A percentile compares a stretch with the other conserved stretches of the same genome.
These are phyloP conservation scores for Eulithis prunata DNA, from an alignment of 2,888 invertebrate genomes.

Conservation along the genomic window DNA sequence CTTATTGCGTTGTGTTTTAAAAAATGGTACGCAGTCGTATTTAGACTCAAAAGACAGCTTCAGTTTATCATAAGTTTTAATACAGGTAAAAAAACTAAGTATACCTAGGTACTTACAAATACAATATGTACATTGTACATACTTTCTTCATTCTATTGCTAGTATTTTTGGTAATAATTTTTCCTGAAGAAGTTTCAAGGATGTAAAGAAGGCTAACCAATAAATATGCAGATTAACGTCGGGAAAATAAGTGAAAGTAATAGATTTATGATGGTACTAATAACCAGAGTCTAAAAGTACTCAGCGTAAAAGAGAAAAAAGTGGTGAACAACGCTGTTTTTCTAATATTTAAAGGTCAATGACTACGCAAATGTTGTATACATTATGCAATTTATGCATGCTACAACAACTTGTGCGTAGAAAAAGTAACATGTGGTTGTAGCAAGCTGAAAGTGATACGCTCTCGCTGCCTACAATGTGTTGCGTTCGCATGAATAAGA, in stretches of 20 bases:
- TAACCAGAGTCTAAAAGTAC: no score
- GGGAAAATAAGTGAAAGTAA: slow-evolving; percentile 27
- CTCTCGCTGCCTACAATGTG: slow-evolving; percentile 57
- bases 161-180: background rate
- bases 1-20: no score
- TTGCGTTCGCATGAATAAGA: slow-evolving; percentile 63
- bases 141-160: no score
- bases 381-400: background rate
- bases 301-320: no score
- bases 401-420: slow-evolving; percentile 9
- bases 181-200: background rate
- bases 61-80: no score
- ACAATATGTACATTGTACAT: no score
- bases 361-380: background rate
- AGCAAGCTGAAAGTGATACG: slow-evolving; percentile 36
- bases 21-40: no score
- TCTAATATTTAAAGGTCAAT: no score
- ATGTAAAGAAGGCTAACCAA: no score
- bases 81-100: no score
- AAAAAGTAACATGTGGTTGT: slow-evolving; percentile 31
- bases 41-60: no score
- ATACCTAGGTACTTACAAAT: no score
- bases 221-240: slow-evolving; percentile 4
- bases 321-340: background rate
- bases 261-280: slow-evolving; percentile 22